Evolutionary conservation across 2,797 vertebrate genomes (phyloP).

Genomic region (Catamblyrhynchus diadema): DNA sequence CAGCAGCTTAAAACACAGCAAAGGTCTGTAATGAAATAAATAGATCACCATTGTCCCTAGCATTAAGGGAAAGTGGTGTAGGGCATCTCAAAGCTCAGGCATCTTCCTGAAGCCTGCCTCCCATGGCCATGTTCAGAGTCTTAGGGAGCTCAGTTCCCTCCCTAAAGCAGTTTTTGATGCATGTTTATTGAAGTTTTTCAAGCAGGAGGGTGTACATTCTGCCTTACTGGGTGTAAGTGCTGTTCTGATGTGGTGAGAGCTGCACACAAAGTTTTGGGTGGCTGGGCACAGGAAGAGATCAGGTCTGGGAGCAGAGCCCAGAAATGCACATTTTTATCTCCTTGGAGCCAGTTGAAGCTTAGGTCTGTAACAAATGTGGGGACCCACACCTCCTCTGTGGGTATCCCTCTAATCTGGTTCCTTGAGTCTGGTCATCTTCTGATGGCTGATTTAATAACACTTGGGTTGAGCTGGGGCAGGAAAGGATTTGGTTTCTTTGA

Average conservation of each 20-base stretch:
- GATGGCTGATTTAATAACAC: not conserved
- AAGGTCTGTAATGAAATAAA: slow-evolving; percentile 26
- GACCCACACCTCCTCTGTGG: not conserved
- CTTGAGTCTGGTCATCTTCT: not conserved
- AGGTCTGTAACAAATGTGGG: not conserved
- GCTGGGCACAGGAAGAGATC: not conserved
- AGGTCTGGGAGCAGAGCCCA: not conserved
- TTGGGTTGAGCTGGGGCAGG: not conserved
- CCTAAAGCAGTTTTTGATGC: not conserved
- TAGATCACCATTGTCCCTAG: not conserved
- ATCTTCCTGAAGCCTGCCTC: not conserved
- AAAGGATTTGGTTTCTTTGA: not conserved
- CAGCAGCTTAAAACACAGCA: slow-evolving; percentile 12
- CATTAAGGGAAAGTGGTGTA: not conserved
- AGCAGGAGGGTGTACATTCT: not conserved
- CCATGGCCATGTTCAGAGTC: not conserved
- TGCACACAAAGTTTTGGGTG: not conserved
- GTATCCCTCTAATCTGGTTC: not conserved
- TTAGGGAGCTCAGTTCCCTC: not conserved
- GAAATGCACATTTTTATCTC: not conserved
- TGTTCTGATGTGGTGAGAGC: not conserved
- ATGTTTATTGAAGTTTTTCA: not conserved
- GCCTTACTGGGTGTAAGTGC: not conserved
- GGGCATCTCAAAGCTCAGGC: not conserved
- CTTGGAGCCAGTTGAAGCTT: not conserved